Base-by-base conservation (phyloP, 1,140 invertebrate species). In the Brachionus calyciflorus region DNA sequence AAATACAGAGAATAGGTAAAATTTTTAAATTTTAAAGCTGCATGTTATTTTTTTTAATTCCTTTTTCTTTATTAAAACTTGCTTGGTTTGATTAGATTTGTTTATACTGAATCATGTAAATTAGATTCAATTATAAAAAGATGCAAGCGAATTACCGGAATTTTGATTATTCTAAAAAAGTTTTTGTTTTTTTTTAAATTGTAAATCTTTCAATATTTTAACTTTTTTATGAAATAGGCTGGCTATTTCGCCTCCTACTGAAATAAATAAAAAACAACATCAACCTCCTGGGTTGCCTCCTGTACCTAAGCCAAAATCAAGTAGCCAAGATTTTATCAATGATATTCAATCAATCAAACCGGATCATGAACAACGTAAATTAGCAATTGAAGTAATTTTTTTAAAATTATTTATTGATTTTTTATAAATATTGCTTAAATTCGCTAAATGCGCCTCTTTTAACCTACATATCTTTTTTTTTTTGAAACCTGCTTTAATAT, bases 121-220 rank as follows among this genome's bases (percentile, higher is more conserved):
- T 83, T 98, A 44, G 95, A 98, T 81, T 91, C 90, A 79, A 92
- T 93, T 48, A 85, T 97, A 65, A 89, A 91, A 80, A 88, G 93
- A 77, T 97, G 94, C 87, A 97, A 97, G 86, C 96, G 97, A 83
- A 86, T 98, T 12, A 97, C 94, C 7, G 93, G 93, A 77, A 97
- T 94, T 44, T 87, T 98, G 78, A 94, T 96, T 49, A 97, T 94
- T 55, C 86, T 98, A 21, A 97, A 97, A 89, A 91, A 94, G 94
- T 96, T 79, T 70, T 19, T 30, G 63, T 28, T 53, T 69, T 63
- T 75, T 77, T 69, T 79, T 53, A 17, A 17, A 14, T 48, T 44
- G 4, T 21, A 24, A 33, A 37, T 70, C n/a, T 10, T 12, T 26
- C 14, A 33, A 48, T 19, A n/a, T 21, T n/a, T n/a, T n/a, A 21